Base-by-base conservation (phyloP, 2,888 invertebrate species). In the Melinaea marsaeus region DNA sequence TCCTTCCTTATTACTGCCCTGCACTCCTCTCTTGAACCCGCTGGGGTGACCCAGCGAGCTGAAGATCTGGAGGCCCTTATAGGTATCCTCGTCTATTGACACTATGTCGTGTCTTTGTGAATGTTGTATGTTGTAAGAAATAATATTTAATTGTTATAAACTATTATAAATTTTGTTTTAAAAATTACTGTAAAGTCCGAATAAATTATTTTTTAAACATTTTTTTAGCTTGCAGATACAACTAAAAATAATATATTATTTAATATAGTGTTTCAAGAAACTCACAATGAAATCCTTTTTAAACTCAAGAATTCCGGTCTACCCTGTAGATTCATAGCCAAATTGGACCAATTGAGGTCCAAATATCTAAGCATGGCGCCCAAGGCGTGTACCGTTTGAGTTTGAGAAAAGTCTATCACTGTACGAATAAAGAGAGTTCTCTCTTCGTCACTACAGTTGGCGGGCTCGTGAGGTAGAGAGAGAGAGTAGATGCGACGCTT, bases 21-120 rank as follows among this genome's bases (percentile, higher is more conserved):
- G 89, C 37, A 88, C 88, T 5, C 94, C 94, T 66, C 92, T 92
- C 80, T 95, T 95, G 79, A 94, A 95, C 45, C 92, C 92, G 65
- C 95, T 95, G 7, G 96, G 96, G 76, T 96, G 96, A 2, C 93
- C 89, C 60, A 93, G 92, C 2, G 92, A 89, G 67, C 94, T 93
- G 81, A 97, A 95, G 69, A 98, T 94, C 80, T 96, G 95, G 51
- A 98, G 86, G 0, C 95, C 94, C 63, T 92, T 92, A 80, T 94
- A 95, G 0, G 94, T 94, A 69, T 94, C 93, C 47, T 93, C 92
- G 81, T 95, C 95, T 65, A 96, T 90, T 69, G 93, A 92, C 22
- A 96, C 93, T 73, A 94, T 90, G 75, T 95, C 92, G 58, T 92
- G 90, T 67, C 95, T 95, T 42, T 1, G 42, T 42, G 42, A 0